phyloP scores from a whole-genome alignment of 2,797 vertebrate species.

The Cyclura pinguis region DNA sequence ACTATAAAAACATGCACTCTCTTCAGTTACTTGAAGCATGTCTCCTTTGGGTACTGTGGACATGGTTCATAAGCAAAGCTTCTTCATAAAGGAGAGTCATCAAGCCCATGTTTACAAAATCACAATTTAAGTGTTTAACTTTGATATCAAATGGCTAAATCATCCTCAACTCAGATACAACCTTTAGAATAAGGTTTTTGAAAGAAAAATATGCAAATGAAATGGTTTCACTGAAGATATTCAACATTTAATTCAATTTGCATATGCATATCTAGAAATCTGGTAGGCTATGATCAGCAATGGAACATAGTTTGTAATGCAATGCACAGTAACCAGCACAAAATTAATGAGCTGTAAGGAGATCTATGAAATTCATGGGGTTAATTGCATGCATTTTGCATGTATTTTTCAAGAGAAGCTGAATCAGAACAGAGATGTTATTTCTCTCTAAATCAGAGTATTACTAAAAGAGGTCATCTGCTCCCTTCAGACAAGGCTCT shows the following conservation, averaged over 20 bases:
- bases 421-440: not conserved
- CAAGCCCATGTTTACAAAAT: constrained; percentile 78
- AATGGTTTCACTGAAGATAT: not conserved
- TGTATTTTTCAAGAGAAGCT: not conserved
- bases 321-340: not conserved
- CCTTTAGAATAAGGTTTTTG: constrained; percentile 35
- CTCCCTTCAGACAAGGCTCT: not conserved
- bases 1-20: constrained; percentile 79
- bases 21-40: constrained; percentile 73
- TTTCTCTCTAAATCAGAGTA: not conserved
- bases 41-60: constrained; percentile 76
- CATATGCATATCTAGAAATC: not conserved
- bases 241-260: not conserved
- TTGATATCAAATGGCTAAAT: constrained; percentile 51
- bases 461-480: not conserved
- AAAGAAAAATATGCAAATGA: not conserved
- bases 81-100: constrained; percentile 84
- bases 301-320: not conserved
- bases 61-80: constrained; percentile 83
- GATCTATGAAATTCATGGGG: too few relatives aligned
- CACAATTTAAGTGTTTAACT: constrained; percentile 64
- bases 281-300: not conserved
- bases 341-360: not conserved
- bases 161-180: constrained; percentile 36
- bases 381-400: not conserved